phyloP scores from a whole-genome alignment of 2,113 vertebrate genomes.

The Melospiza georgiana region DNA sequence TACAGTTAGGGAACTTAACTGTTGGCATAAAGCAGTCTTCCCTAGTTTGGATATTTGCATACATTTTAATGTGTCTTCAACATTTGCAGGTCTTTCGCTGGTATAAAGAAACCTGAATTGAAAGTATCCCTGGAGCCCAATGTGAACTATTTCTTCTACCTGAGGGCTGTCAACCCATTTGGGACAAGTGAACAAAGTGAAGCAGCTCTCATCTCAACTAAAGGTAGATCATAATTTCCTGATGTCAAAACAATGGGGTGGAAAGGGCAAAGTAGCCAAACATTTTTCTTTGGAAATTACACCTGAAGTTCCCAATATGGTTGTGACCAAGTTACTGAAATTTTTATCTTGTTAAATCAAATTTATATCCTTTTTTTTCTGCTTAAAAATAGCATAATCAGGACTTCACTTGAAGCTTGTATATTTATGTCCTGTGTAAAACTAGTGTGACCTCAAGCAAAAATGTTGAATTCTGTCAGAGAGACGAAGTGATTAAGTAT shows the following conservation, averaged over 20 bases:
- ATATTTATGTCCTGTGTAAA: not conserved
- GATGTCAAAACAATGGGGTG: not conserved
- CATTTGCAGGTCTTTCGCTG: slow-evolving; percentile 86
- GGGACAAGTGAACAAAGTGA: slow-evolving; percentile 95
- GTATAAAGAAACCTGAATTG: slow-evolving; percentile 85
- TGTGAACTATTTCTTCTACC: slow-evolving; percentile 94
- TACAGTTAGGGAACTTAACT: not conserved
- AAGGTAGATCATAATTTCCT: slow-evolving; percentile 77
- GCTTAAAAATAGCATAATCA: not conserved
- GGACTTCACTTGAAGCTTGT: not conserved
- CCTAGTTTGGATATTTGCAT: not conserved
- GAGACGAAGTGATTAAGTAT: not conserved
- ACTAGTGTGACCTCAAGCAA: not conserved
- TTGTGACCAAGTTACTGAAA: not conserved
- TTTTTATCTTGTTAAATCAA: not conserved
- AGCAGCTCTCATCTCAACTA: slow-evolving; percentile 93
- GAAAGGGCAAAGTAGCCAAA: not conserved
- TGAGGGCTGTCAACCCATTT: slow-evolving; percentile 87
- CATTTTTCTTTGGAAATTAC: not conserved
- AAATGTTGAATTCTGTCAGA: not conserved
- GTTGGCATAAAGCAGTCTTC: not conserved
- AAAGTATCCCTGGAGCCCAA: slow-evolving; percentile 88
- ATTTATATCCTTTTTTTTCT: not conserved
- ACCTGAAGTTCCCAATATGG: not conserved
- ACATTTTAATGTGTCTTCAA: not conserved